Conservation (phyloP, 2,797 vertebrate genomes). For the Phaenicophaeus curvirostris region DNA sequence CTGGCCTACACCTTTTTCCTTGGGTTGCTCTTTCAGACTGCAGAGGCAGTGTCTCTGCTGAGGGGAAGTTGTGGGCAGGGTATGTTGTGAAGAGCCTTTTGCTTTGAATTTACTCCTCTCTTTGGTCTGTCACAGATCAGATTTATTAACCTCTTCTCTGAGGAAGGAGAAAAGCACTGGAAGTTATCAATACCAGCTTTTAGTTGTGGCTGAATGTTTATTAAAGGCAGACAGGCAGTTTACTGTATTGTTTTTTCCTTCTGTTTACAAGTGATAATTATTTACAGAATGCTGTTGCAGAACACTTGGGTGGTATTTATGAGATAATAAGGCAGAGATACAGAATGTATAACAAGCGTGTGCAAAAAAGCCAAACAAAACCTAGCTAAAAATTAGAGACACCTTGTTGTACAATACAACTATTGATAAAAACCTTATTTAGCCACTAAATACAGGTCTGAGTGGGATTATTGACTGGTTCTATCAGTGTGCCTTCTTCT, state of each 20-base stretch:
- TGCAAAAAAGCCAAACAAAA: not conserved
- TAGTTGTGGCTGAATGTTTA: not conserved
- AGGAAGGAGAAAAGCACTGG: not conserved
- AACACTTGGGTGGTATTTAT: not conserved
- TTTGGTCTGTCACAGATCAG: not conserved
- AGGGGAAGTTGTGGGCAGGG: not conserved
- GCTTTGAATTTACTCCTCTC: conserved; percentile 10
- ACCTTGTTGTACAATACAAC: not conserved
- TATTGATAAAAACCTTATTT: not conserved
- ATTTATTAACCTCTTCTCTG: not conserved
- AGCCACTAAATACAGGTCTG: not conserved
- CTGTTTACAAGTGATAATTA: not conserved
- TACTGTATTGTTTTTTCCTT: not conserved
- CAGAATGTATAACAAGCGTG: not conserved
- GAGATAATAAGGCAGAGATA: not conserved
- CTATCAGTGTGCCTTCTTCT: not conserved
- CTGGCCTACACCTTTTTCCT: not conserved
- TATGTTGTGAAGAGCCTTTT: not conserved
- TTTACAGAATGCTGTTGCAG: conserved; percentile 17
- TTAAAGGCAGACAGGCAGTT: not conserved
- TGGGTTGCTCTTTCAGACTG: not conserved
- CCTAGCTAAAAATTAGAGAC: not conserved
- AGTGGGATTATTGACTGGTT: not conserved
- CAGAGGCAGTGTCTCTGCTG: not conserved
- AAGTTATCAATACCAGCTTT: conserved; percentile 34